These are phyloP conservation scores for Echeneis naucrates DNA, from an alignment of 2,797 vertebrate species.

Conservation along the genomic window DNA sequence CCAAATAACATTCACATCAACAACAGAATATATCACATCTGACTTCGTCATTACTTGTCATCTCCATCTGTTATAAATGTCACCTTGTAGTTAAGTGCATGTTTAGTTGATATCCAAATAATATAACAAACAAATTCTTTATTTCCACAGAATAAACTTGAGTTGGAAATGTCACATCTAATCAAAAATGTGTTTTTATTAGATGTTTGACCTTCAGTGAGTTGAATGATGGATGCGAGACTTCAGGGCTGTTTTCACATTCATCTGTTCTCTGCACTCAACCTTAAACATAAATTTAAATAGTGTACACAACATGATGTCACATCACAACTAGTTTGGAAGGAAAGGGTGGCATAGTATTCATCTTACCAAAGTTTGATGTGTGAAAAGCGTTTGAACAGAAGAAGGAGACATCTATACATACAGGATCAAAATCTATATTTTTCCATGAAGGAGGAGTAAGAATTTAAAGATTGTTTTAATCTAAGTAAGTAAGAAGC, in stretches of 20 bases:
- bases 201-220: conserved; percentile 13
- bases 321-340: neutral
- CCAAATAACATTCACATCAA: neutral
- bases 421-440: neutral
- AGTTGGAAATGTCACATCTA: neutral
- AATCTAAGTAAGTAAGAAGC: neutral
- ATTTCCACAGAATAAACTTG: neutral
- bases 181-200: neutral
- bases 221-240: conserved; percentile 1
- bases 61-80: neutral
- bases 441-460: neutral
- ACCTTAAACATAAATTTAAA: neutral
- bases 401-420: neutral
- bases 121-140: neutral
- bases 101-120: neutral
- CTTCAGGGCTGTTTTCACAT: neutral
- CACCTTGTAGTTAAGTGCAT: neutral
- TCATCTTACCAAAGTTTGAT: neutral
- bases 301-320: neutral
- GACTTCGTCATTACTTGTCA: neutral
- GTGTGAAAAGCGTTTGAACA: neutral
- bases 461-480: neutral
- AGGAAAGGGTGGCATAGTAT: neutral
- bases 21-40: neutral
- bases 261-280: neutral